phyloP scores from a whole-genome alignment of 2,888 invertebrate species.

The Tinea pellionella region DNA sequence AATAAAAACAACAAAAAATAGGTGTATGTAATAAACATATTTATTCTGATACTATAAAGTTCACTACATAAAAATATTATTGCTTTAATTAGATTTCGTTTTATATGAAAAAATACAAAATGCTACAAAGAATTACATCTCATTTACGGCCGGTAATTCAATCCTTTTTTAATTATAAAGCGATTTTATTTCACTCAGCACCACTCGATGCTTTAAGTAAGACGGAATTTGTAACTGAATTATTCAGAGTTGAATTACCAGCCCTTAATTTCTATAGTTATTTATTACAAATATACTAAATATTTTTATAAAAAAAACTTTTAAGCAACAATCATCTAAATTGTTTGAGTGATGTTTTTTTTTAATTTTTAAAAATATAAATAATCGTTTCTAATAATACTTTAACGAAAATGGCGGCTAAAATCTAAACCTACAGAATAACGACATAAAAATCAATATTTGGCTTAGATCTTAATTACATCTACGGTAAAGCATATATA shows the following conservation, averaged over 20 bases:
- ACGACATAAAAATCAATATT: slow-evolving; percentile 64
- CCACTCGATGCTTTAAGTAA: too few species aligned
- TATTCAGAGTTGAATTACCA: too few species aligned
- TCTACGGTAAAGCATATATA: slow-evolving; percentile 65
- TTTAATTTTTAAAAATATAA: slow-evolving; percentile 35
- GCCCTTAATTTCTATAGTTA: not conserved
- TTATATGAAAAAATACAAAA: slow-evolving; percentile 5
- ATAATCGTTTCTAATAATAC: slow-evolving; percentile 58
- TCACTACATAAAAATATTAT: not conserved
- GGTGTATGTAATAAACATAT: slow-evolving; percentile 2
- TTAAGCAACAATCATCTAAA: not conserved
- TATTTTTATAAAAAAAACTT: not conserved
- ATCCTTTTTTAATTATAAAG: too few species aligned
- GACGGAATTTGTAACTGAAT: too few species aligned
- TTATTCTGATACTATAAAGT: not conserved
- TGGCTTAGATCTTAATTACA: slow-evolving; percentile 68
- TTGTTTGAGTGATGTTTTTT: not conserved
- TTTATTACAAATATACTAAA: not conserved
- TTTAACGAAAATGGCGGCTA: slow-evolving; percentile 53
- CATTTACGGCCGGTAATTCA: too few species aligned
- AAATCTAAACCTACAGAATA: slow-evolving; percentile 41
- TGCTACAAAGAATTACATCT: not conserved
- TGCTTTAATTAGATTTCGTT: not conserved
- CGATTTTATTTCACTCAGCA: too few species aligned
- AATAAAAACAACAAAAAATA: not conserved